Conservation (phyloP, 2,888 invertebrate genomes). For the Caenorhabditis wallacei region DNA sequence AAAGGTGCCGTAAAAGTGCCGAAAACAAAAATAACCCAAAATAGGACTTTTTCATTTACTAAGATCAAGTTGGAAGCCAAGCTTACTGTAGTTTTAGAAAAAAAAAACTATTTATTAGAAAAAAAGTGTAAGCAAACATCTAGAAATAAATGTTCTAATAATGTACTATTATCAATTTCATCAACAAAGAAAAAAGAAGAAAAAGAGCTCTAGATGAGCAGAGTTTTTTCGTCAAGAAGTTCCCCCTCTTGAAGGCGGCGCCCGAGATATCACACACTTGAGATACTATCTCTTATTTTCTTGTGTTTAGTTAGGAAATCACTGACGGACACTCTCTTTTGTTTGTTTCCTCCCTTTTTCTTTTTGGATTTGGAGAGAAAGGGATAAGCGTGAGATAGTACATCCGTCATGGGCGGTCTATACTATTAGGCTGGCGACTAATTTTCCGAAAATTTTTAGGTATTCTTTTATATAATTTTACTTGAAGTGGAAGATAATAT, state of each 20-base stretch:
- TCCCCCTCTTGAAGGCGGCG: not conserved
- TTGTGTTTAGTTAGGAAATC: not conserved
- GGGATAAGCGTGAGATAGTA: not conserved
- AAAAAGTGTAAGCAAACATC: not conserved
- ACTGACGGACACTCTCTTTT: constrained; percentile 16
- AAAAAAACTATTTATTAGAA: not conserved
- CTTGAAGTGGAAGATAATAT: too few species aligned
- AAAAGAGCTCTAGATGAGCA: constrained; percentile 2
- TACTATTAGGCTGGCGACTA: too few species aligned
- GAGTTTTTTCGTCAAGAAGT: not conserved
- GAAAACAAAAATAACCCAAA: too few species aligned
- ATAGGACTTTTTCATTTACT: too few species aligned
- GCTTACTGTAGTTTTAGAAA: too few species aligned
- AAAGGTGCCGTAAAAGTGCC: too few species aligned
- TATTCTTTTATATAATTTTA: too few species aligned
- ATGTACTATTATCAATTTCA: not conserved
- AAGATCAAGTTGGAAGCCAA: too few species aligned
- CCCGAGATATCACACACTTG: constrained; percentile 22
- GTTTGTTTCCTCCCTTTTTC: not conserved
- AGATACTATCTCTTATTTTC: not conserved
- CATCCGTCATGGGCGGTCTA: constrained; percentile 6
- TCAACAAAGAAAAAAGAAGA: constrained; percentile 11
- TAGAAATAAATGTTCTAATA: not conserved
- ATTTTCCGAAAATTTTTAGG: not conserved
- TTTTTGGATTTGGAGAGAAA: too few species aligned